These are phyloP conservation scores for Leptosomus discolor DNA, from an alignment of 2,113 vertebrate genomes.

Conservation along the genomic window DNA sequence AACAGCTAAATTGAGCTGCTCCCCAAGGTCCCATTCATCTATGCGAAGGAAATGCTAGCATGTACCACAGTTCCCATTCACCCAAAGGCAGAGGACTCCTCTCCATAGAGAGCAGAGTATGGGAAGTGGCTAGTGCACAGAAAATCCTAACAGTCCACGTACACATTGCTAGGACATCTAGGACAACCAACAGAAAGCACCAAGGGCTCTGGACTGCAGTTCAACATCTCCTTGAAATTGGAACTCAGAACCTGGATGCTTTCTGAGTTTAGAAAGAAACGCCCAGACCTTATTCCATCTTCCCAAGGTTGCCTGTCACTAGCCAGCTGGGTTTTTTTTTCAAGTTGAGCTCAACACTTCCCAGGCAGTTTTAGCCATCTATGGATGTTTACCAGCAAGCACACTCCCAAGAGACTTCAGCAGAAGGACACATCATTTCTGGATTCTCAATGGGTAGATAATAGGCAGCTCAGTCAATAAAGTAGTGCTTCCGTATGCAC, in stretches of 20 bases:
- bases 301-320: not conserved
- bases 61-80: not conserved
- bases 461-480: not conserved
- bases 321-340: not conserved
- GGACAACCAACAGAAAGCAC: not conserved
- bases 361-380: not conserved
- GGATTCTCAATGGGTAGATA: not conserved
- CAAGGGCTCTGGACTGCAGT: not conserved
- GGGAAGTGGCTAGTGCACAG: not conserved
- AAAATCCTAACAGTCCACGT: not conserved
- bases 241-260: not conserved
- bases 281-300: not conserved
- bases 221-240: not conserved
- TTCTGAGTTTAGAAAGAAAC: not conserved
- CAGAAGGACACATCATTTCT: not conserved
- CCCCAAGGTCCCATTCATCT: not conserved
- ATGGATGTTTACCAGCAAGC: not conserved
- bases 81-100: not conserved
- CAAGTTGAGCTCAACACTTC: not conserved
- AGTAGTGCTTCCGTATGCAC: not conserved
- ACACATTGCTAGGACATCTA: not conserved
- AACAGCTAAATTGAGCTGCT: not conserved
- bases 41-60: not conserved
- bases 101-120: not conserved
- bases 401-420: not conserved